Base-by-base conservation (phyloP, 2,888 invertebrate genomes). In the Syrista parreyssii region DNA sequence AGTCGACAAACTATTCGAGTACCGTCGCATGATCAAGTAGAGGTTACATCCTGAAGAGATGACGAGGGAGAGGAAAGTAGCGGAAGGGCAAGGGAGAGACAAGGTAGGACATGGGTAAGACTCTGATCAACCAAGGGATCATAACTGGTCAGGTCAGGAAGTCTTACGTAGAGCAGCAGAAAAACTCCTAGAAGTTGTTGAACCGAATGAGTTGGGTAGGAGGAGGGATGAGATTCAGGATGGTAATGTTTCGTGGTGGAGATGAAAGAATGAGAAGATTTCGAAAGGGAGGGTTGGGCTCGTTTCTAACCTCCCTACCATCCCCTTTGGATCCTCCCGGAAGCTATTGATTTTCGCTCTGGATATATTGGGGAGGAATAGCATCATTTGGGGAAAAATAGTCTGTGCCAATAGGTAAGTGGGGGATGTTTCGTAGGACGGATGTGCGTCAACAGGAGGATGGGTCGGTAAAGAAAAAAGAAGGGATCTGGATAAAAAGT, bases 321-420 rank as follows among this genome's bases (percentile, higher is more conserved):
- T 23, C 55, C 2, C 23, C 55, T 55, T 9, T 23, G 23, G 9
- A 55, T 23, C 23, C 55, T 23, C 36, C 55, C 55, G 55, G 12
- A 71, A 71, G 32, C 71, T 71, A 71, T 71, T 12, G 71, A 71
- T 71, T 71, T 71, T 31, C 71, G 71, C 15, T 31, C 71, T 71
- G 32, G 31, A 31, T 71, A 71, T 31, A 32, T 31, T 33, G 31
- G 31, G 31, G 30, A 31, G 12, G 71, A 33, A 71, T 31, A 12
- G 32, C 71, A 71, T 71, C 71, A 33, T 71, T 71, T 71, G 71
- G 31, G 31, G 9, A 71, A 71, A 71, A 71, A 33, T 31, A 12
- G 71, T 31, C 1, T 1, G 71, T 6, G 31, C 32, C 71, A 33
- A 55, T 55, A 9, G 55, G 23, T 6, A 23, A 55, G 23, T 55